A percentile compares a stretch with the other conserved stretches of the same genome.
These are phyloP conservation scores for Priocnemis perturbator DNA, from an alignment of 2,888 invertebrate species.

Conservation along the genomic window DNA sequence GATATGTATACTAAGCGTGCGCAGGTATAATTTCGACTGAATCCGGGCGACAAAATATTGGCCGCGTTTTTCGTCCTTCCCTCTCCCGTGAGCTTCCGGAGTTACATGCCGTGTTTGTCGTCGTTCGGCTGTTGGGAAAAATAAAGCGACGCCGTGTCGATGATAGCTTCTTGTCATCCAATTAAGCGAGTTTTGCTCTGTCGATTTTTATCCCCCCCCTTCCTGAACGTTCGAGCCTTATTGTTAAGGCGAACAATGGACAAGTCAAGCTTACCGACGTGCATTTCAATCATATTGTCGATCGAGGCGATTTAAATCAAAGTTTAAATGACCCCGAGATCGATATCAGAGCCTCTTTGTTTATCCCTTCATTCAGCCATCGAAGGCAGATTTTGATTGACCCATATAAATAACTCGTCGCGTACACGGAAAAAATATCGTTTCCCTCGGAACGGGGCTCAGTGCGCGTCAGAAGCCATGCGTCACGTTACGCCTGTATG, in stretches of 20 bases:
- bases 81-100: background rate
- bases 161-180: slow-evolving; percentile 40
- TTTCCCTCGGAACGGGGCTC: no score
- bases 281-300: slow-evolving; percentile 43
- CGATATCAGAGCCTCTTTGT: slow-evolving; percentile 22
- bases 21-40: no score
- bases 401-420: no score
- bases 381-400: no score
- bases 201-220: slow-evolving; percentile 22
- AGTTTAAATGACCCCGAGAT: slow-evolving; percentile 33
- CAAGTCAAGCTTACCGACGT: slow-evolving; percentile 31
- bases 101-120: slow-evolving; percentile 15
- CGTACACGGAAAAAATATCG: no score
- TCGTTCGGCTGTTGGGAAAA: no score
- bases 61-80: background rate
- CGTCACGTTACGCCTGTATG: no score
- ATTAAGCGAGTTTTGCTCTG: slow-evolving; percentile 33
- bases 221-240: slow-evolving; percentile 38
- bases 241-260: slow-evolving; percentile 44
- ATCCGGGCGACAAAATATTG: background rate
- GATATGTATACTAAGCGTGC: no score
- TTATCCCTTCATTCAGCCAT: slow-evolving; percentile 30
- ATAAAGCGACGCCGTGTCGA: slow-evolving; percentile 7
- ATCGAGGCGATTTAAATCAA: slow-evolving; percentile 45
- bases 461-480: no score